Evolutionary conservation across 2,888 invertebrate genomes (phyloP).

Genomic region (Endotricha flammealis): DNA sequence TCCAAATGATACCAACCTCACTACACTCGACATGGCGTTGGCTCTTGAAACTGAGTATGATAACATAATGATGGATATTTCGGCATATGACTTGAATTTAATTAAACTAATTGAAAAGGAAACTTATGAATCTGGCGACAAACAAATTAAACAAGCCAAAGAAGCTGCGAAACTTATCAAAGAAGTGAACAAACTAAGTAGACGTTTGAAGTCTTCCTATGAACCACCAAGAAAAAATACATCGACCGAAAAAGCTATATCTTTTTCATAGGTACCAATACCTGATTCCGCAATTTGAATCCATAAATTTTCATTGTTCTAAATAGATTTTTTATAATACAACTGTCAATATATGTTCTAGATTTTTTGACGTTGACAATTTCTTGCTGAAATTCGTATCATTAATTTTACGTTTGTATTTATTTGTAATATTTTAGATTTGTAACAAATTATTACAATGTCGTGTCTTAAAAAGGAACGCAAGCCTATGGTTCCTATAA

Average conservation of each 20-base stretch:
- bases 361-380: no score
- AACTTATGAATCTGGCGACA: slow-evolving; percentile 48
- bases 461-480: slow-evolving; percentile 51
- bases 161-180: slow-evolving; percentile 55
- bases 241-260: slow-evolving; percentile 13
- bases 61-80: slow-evolving; percentile 56
- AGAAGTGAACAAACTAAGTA: slow-evolving; percentile 60
- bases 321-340: no score
- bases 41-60: slow-evolving; percentile 76
- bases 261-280: no score
- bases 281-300: no score
- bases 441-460: slow-evolving; percentile 29
- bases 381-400: no score
- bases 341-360: no score
- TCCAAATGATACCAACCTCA: slow-evolving; percentile 79
- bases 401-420: no score
- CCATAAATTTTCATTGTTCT: no score
- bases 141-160: slow-evolving; percentile 51
- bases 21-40: slow-evolving; percentile 78
- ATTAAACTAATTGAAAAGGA: slow-evolving; percentile 60
- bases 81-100: slow-evolving; percentile 50
- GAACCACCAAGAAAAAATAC: slow-evolving; percentile 44
- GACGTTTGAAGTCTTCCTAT: slow-evolving; percentile 55
- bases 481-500: slow-evolving; percentile 62
- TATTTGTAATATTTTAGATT: background rate